Evolutionary conservation across 2,113 vertebrate species (phyloP).

Genomic region (Nerophis lumbriciformis): DNA sequence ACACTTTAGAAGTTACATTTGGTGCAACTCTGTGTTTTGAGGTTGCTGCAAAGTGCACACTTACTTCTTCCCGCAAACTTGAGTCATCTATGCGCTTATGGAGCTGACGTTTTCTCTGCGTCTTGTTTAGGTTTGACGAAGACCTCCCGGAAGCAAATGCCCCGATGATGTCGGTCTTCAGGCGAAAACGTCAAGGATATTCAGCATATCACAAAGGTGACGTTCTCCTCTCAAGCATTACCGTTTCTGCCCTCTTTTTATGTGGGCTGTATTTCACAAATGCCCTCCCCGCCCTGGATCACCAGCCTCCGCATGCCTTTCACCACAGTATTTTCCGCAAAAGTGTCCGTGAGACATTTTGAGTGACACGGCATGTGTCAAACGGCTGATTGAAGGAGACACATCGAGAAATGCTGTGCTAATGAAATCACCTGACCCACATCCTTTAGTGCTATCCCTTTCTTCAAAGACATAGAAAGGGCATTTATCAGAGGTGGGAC

Average conservation of each 20-base stretch:
- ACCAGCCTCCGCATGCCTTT: slow-evolving; percentile 29
- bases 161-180: slow-evolving; percentile 14
- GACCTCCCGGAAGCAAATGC: slow-evolving; percentile 33
- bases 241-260: slow-evolving; percentile 36
- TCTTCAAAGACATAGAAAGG: slow-evolving; percentile 61
- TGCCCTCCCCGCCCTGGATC: slow-evolving; percentile 20
- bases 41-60: slow-evolving; percentile 20
- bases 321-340: slow-evolving; percentile 23
- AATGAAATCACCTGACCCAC: slow-evolving; percentile 68
- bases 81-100: not conserved
- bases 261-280: slow-evolving; percentile 41
- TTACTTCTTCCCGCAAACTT: not conserved
- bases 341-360: slow-evolving; percentile 48
- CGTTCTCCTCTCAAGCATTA: slow-evolving; percentile 27
- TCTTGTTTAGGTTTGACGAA: slow-evolving; percentile 37
- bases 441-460: slow-evolving; percentile 59
- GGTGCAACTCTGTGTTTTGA: slow-evolving; percentile 14
- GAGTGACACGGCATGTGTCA: slow-evolving; percentile 55
- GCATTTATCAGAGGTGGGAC: too few relatives aligned
- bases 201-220: slow-evolving; percentile 55
- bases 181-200: slow-evolving; percentile 32
- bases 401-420: slow-evolving; percentile 53
- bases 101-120: slow-evolving; percentile 8
- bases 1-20: slow-evolving; percentile 29
- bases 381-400: slow-evolving; percentile 54